These are phyloP conservation scores for sheep (Ovis aries) DNA, from an alignment of 2,113 vertebrate species.

Conservation along the genomic window DNA sequence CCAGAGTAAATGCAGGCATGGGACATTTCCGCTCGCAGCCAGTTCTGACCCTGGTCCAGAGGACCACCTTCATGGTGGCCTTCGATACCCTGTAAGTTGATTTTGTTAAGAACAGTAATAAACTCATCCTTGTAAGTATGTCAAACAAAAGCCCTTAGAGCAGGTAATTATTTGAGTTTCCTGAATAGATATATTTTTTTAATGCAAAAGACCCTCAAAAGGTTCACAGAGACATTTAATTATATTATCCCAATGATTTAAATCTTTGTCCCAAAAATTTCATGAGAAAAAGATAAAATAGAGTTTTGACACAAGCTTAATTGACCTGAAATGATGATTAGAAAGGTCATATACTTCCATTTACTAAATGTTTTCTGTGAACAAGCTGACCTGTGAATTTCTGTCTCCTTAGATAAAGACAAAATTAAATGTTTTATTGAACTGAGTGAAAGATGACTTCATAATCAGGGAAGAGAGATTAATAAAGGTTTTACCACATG, in stretches of 20 bases:
- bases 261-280: constrained; percentile 24
- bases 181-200: not conserved
- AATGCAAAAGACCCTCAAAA: not conserved
- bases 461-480: constrained; percentile 53
- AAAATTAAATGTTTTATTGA: constrained; percentile 76
- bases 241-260: constrained; percentile 17
- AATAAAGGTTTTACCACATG: constrained; percentile 4
- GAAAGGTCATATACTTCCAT: constrained; percentile 55
- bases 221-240: constrained; percentile 40
- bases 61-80: too few relatives aligned
- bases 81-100: not conserved
- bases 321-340: constrained; percentile 41
- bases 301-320: constrained; percentile 48
- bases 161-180: constrained; percentile 9
- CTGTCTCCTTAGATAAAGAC: constrained; percentile 50
- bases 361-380: constrained; percentile 55
- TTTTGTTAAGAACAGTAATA: not conserved
- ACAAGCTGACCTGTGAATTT: constrained; percentile 62
- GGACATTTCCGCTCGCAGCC: not conserved
- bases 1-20: not conserved
- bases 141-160: not conserved
- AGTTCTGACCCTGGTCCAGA: not conserved
- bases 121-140: not conserved
- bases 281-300: constrained; percentile 29
- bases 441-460: constrained; percentile 63